Percentiles rank a stretch among this genome's conserved stretches.
These are phyloP conservation scores for Rhinoraja longicauda DNA, from an alignment of 2,797 vertebrate genomes.

Conservation along the genomic window DNA sequence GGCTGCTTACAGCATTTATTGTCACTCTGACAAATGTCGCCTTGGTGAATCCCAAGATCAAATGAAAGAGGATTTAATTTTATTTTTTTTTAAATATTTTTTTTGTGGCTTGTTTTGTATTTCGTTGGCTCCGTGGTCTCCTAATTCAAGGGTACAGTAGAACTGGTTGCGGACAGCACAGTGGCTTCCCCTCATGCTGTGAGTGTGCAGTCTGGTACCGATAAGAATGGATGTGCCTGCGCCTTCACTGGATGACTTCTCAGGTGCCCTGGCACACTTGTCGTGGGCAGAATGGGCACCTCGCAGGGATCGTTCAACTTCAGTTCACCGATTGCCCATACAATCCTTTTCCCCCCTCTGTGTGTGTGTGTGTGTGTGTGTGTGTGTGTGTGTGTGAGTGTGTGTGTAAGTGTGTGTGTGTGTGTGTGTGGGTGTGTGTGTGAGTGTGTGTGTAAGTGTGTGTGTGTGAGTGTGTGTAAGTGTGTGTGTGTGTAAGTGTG, in stretches of 20 bases:
- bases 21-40: not conserved
- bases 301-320: not conserved
- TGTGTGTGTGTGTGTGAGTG: too few relatives aligned
- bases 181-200: not conserved
- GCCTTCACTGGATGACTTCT: slow-evolving; percentile 5
- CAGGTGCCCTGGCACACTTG: not conserved
- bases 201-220: not conserved
- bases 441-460: too few relatives aligned
- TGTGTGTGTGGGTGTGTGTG: too few relatives aligned
- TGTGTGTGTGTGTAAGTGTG: too few relatives aligned
- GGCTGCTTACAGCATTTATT: not conserved
- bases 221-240: slow-evolving; percentile 2
- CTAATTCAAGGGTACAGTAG: not conserved
- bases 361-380: too few relatives aligned
- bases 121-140: not conserved
- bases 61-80: not conserved
- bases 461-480: too few relatives aligned
- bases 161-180: not conserved
- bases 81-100: too few relatives aligned
- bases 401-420: too few relatives aligned
- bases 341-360: not conserved
- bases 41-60: not conserved
- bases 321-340: not conserved
- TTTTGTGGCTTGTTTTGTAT: not conserved
- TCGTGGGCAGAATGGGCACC: not conserved